A percentile compares a stretch with the other conserved stretches of the same genome.
phyloP scores from a whole-genome alignment of 2,888 invertebrate species.

The Clusia tigrina region DNA sequence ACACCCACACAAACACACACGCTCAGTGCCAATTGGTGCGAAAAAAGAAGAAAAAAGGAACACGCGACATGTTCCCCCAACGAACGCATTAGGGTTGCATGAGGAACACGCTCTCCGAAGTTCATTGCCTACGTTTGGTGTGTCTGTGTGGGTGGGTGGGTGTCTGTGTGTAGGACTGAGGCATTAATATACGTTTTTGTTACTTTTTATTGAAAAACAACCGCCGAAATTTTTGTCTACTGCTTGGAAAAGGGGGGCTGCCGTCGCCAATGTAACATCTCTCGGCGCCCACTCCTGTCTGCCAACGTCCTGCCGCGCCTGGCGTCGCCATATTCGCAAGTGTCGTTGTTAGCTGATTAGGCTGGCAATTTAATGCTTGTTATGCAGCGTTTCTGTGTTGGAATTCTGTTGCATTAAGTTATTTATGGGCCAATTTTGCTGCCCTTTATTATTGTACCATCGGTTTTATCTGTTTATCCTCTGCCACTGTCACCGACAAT shows the following conservation, averaged over 20 bases:
- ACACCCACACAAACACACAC: not conserved
- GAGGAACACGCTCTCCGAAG: not conserved
- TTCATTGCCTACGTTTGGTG: not conserved
- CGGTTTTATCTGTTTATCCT: too few relatives aligned
- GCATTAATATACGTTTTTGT: too few relatives aligned
- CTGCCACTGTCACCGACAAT: too few relatives aligned
- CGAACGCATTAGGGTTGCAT: not conserved
- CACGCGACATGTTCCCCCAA: not conserved
- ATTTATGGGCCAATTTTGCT: too few relatives aligned
- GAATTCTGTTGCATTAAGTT: not conserved
- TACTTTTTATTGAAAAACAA: too few relatives aligned
- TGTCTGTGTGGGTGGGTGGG: not conserved
- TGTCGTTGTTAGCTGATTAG: slow-evolving; percentile 8
- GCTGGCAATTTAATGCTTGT: not conserved
- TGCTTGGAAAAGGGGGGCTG: too few relatives aligned
- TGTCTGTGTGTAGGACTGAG: not conserved
- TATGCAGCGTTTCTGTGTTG: slow-evolving; percentile 2
- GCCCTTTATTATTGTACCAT: too few relatives aligned
- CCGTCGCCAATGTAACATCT: too few relatives aligned
- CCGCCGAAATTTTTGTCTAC: too few relatives aligned
- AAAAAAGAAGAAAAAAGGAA: not conserved
- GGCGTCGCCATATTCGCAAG: not conserved
- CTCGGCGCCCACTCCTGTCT: too few relatives aligned
- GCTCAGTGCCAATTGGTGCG: not conserved
- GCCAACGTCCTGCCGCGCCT: not conserved